Evolutionary conservation across 2,113 vertebrate species (phyloP).

Genomic region (Myrmophylax atrothorax): DNA sequence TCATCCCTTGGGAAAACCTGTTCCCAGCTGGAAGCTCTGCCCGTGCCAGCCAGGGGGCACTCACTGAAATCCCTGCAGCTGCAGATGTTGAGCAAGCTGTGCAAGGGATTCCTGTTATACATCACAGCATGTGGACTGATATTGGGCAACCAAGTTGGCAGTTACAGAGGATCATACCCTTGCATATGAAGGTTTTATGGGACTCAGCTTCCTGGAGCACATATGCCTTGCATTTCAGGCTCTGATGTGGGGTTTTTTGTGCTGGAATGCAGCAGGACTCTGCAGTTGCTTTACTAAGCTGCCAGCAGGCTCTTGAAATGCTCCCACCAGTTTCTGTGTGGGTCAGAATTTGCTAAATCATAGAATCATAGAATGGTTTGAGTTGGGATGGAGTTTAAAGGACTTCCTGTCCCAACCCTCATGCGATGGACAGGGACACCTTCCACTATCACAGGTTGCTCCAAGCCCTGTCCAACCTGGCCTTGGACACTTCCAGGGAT

Average conservation of each 20-base stretch:
- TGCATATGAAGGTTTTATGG: accelerated
- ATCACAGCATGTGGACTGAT: neutral
- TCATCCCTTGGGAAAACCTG: neutral
- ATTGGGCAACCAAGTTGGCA: neutral
- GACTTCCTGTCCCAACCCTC: neutral
- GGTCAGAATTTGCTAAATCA: neutral
- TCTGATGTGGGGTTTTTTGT: neutral
- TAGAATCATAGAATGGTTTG: neutral
- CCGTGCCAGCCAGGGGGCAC: neutral
- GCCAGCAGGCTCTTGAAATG: neutral
- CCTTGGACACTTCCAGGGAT: neutral
- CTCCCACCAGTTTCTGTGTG: neutral
- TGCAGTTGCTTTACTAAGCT: neutral
- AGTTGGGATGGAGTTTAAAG: neutral
- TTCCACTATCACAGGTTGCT: neutral
- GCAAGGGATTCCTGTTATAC: accelerated
- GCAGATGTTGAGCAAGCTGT: neutral
- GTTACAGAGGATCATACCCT: neutral
- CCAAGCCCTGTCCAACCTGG: neutral
- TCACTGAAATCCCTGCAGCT: neutral
- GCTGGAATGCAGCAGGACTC: neutral
- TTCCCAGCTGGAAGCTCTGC: neutral
- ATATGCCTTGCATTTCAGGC: accelerated
- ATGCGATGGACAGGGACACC: neutral
- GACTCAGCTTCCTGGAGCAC: neutral